Evolutionary conservation across 2,797 vertebrate species (phyloP), one percentile per base, ranked within the genome.

Genomic region (Sebastes paucispinis): DNA sequence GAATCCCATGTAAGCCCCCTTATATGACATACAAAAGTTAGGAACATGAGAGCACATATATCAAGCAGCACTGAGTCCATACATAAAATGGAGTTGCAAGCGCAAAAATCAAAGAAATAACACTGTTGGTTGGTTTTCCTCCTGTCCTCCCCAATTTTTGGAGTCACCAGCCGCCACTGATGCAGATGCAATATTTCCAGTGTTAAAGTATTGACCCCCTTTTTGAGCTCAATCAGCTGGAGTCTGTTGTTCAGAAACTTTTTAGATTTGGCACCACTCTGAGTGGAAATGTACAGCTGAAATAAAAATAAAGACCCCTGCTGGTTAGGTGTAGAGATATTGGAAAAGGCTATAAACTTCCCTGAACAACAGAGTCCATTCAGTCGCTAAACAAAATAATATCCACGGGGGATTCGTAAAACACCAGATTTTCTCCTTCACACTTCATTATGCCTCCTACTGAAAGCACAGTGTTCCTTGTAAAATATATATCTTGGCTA

Each of bases 401-500:
- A 85, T 88, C 83, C 87, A 81, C 55, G 2, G 24, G 82, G 70
- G 81, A 87, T 84, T 84, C n/a, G 50, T 90, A 74, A 89, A 90
- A 87, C 82, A 79, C 85, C 88, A 90, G 85, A 88, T 88, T 91
- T 91, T 88, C 83, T 84, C 81, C 70, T 90, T 93, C 89, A 88
- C 89, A 89, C 89, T 81, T 89, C 67, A 84, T 89, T 88, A 86
- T 82, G 84, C 87, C 87, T 87, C 85, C 86, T 60, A 81, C 88
- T 84, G 76, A 86, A 90, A 84, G 74, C 81, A 81, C 77, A 78
- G 80, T 29, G 68, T 34, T 77, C 83, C 88, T 82, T 87, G 81
- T 92, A 89, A 88, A 91, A 87, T 83, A 85, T 81, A 85, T 73
- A 87, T 87, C 67, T 87, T 90, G 88, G 88, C 85, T 82, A 63